phyloP scores from a whole-genome alignment of 23 tunicate species.

The Phallusia fumigata region DNA sequence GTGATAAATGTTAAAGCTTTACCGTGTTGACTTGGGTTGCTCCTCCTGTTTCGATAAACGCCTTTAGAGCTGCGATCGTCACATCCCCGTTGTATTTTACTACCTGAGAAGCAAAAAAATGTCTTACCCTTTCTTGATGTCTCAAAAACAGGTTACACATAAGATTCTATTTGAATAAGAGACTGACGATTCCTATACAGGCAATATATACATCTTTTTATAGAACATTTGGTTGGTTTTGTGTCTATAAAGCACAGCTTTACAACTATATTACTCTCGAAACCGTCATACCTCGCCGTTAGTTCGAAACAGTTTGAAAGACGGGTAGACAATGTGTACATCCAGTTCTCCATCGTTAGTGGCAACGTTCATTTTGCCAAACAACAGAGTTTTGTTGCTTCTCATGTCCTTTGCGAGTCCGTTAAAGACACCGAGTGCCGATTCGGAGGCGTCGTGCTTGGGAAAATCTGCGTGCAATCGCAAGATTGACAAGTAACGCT shows the following conservation, averaged over 20 bases:
- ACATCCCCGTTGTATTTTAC: background rate
- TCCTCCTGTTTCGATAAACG: conserved; percentile 11
- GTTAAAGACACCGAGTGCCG: conserved; percentile 46
- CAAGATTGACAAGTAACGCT: no score
- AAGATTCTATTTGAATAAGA: no score
- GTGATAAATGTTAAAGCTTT: background rate
- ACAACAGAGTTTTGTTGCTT: conserved; percentile 31
- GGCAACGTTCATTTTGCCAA: conserved; percentile 59
- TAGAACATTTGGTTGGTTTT: no score
- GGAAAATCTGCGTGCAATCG: conserved; percentile 29
- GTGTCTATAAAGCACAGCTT: no score
- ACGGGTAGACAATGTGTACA: conserved; percentile 42
- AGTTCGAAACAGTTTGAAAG: conserved; percentile 57
- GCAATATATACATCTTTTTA: no score
- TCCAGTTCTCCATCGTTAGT: conserved; percentile 71
- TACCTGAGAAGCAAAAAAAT: background rate
- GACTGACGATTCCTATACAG: no score
- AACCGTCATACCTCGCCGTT: conserved; percentile 37
- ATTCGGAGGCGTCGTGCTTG: conserved; percentile 33
- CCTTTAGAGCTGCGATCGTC: background rate
- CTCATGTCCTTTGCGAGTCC: conserved; percentile 50
- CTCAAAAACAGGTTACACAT: no score
- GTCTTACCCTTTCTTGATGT: background rate
- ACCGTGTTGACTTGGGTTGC: background rate
- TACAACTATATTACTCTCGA: no score